Evolutionary conservation across 1,140 invertebrate species (phyloP).

Genomic region (Mesaphorura yosii): DNA sequence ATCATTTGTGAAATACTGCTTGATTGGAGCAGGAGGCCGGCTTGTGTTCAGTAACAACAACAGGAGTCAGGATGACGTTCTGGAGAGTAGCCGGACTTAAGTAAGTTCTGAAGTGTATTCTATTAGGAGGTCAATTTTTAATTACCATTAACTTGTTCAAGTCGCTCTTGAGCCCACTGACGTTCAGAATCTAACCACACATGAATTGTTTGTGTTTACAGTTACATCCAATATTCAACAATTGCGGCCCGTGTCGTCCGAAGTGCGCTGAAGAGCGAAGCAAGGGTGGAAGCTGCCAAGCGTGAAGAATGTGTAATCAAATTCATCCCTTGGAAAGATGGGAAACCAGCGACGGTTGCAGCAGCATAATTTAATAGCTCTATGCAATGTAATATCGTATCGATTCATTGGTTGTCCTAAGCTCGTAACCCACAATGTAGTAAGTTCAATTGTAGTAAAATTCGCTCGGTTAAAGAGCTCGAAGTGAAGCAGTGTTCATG

Average conservation of each 20-base stretch:
- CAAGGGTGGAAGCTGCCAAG: conserved; percentile 58
- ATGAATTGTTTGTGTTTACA: conserved; percentile 39
- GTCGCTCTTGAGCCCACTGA: neutral
- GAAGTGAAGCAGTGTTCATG: no score
- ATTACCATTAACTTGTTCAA: neutral
- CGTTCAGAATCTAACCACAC: neutral
- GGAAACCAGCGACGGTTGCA: conserved; percentile 51
- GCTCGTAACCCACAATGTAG: conserved; percentile 91
- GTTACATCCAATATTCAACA: conserved; percentile 86
- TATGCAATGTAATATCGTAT: no score
- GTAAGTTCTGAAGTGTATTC: conserved; percentile 4
- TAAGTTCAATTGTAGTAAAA: no score
- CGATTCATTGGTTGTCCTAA: no score
- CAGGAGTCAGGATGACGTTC: conserved; percentile 28
- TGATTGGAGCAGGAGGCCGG: no score
- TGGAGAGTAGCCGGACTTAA: conserved; percentile 30
- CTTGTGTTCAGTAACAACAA: no score
- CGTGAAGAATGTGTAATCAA: conserved; percentile 60
- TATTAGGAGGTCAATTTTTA: neutral
- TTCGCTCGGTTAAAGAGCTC: no score
- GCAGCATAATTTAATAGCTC: no score
- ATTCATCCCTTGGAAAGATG: conserved; percentile 73
- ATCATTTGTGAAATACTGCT: no score
- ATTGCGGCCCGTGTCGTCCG: conserved; percentile 72
- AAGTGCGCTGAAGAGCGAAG: conserved; percentile 59